Base-by-base conservation (phyloP, 2,113 vertebrate species). In the Lamprologus speciosus region DNA sequence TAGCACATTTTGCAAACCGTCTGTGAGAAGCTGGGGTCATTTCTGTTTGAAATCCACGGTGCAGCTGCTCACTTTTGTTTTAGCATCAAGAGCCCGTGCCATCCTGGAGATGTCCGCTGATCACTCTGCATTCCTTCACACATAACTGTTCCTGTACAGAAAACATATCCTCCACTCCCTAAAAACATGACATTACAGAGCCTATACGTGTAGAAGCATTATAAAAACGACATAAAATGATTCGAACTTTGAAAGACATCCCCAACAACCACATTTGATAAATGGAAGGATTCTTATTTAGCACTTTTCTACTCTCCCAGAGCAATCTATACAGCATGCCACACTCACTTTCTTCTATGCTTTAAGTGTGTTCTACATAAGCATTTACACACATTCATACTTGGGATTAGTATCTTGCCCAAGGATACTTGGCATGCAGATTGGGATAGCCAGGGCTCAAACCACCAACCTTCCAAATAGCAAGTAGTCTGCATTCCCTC, bases 121-220 rank as follows among this genome's bases (percentile, higher is more conserved):
- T 60, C 28, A 33, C 57, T 60, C 28, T 31, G 16, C 57, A 60
- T 60, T 6, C 57, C 28, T 60, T 17, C 28, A 60, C 57, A 31
- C 57, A 31, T 58, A 31, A 58, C 55, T 31, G 55, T 31, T 60
- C 1, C 57, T 60, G 57, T 60, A 4, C 57, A 60, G 57, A 60
- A 60, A 65, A 65, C 60, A 65, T 65, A 12, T 0, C 10, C 17
- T 65, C 9, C 17, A 65, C 60, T n/a, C 31, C 31, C 2, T 12
- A n/a, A 35, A 65, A 35, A 65, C 60, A 65, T 0, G 1, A 35
- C 0, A 35, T 35, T 12, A 35, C 31, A 65, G 60, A n/a, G 17
- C 10, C 60, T 35, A 0, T 35, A 65, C 3, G 2, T 65, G 31
- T 65, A 65, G 60, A 65, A n/a, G 31, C 31, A 65, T 65, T 65